These are phyloP conservation scores for Chionoecetes opilio DNA, from an alignment of 1,140 invertebrate species.

Conservation along the genomic window DNA sequence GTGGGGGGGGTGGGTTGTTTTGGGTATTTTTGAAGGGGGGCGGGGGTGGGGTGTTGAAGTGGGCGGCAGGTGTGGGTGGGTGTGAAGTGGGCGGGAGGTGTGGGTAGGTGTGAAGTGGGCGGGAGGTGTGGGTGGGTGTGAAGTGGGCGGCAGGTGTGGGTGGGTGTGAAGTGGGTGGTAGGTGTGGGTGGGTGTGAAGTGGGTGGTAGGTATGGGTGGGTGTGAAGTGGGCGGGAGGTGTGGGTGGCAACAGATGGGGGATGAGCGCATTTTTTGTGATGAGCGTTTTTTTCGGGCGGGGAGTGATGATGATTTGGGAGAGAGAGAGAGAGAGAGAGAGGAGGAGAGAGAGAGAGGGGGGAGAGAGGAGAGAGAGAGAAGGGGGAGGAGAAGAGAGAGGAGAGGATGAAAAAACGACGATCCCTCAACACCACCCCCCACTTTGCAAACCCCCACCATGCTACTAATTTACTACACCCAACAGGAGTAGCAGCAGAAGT, in stretches of 20 bases:
- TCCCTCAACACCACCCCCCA: neutral
- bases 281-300: too few species aligned
- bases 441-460: neutral
- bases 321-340: conserved; percentile 23
- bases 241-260: neutral
- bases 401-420: neutral
- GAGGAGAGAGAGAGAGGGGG: neutral
- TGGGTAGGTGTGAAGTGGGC: neutral
- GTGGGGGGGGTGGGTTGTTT: too few species aligned
- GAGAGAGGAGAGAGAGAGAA: neutral
- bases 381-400: neutral
- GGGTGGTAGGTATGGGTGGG: neutral
- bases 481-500: neutral
- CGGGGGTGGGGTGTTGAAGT: neutral
- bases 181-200: neutral
- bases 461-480: neutral
- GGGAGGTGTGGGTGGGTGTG: neutral
- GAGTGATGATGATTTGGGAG: neutral
- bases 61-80: neutral
- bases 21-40: too few species aligned
- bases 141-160: neutral
- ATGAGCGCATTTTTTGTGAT: neutral
- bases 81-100: neutral
- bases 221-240: neutral
- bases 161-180: neutral